Evolutionary conservation across 2,113 vertebrate species (phyloP), one percentile per base, ranked within the genome.

Genomic region (Vimba vimba): DNA sequence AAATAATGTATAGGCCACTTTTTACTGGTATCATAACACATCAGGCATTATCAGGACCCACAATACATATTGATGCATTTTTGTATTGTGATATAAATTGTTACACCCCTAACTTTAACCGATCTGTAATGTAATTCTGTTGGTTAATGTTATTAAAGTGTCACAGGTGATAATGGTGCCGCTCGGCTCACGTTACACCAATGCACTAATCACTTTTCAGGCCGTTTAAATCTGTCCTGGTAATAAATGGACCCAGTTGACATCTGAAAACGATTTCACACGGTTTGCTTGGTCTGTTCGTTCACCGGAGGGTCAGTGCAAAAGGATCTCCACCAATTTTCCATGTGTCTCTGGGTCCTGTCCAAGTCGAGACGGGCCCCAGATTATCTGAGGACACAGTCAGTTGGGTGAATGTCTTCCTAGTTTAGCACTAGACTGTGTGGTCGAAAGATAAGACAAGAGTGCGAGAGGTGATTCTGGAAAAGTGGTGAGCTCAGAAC

Each of bases 301-400:
- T 71, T 60, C 76, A 79, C 62, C 50, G 27, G 50, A 79, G 66
- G 73, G 59, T 78, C 45, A 57, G 23, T 60, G 76, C 62, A 45
- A 68, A 71, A 71, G 10, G 19, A 55, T 52, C 21, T 27, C n/a
- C 74, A 68, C 25, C 74, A 33, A 57, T 83, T 89, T 85, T 62
- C 88, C 74, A 86, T 66, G 74, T 12, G 62, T 80, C 45, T 13
- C 82, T 50, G 64, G 74, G 47, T 62, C 27, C 74, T 17, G 55
- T 82, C 15, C 85, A 82, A 75, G 84, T 52, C 45, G 33, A 85
- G 75, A 85, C 45, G 78, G 80, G 57, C 71, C 79, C 33, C 45
- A 83, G 59, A 87, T 83, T 83, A 86, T 74, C 45, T 78, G 25
- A 82, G 60, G 73, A 66, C 23, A 73, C 64, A 27, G 68, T 74